phyloP scores from a whole-genome alignment of 1,140 invertebrate genomes.

The roundworm (Caenorhabditis elegans) region WBcel235 BX284604.4:4216501-4217000 shows the following conservation, averaged over 20 bases:
- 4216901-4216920: slow-evolving; percentile 37
- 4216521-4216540: too few relatives aligned
- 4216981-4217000: not conserved
- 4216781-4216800: slow-evolving; percentile 58
- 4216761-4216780: slow-evolving; percentile 63
- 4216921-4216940: slow-evolving; percentile 24
- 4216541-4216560: too few relatives aligned
- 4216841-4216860: slow-evolving; percentile 35
- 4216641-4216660: slow-evolving; percentile 45
- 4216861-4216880: slow-evolving; percentile 48
- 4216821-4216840: slow-evolving; percentile 52
- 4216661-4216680: slow-evolving; percentile 39
- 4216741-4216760: slow-evolving; percentile 62
- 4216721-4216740: slow-evolving; percentile 57
- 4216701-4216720: slow-evolving; percentile 51
- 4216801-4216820: slow-evolving; percentile 59
- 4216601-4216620: slow-evolving; percentile 47
- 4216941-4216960: slow-evolving; percentile 2
- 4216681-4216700: slow-evolving; percentile 36
- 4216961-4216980: slow-evolving; percentile 16
- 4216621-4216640: slow-evolving; percentile 52
- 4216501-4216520: too few relatives aligned
- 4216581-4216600: slow-evolving; percentile 40
- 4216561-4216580: slow-evolving; percentile 55
- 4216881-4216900: slow-evolving; percentile 56